These are phyloP conservation scores for Gopherus flavomarginatus DNA, from an alignment of 2,113 vertebrate genomes.

Conservation along the genomic window DNA sequence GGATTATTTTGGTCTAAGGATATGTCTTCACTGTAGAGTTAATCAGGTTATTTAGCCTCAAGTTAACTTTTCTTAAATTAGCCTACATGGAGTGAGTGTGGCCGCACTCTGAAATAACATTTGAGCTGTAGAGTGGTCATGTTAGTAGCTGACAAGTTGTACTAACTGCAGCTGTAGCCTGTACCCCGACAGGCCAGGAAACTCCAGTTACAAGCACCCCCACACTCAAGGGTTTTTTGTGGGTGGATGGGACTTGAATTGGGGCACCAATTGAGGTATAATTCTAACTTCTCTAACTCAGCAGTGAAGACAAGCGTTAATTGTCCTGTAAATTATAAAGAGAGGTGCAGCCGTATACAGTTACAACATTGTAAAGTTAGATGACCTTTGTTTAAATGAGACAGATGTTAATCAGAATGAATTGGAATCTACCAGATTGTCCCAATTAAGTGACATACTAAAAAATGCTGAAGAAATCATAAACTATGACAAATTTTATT, in stretches of 20 bases:
- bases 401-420: conserved; percentile 22
- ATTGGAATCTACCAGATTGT: background rate
- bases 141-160: rapidly evolving
- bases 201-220: background rate
- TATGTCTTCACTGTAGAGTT: background rate
- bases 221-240: background rate
- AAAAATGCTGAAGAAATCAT: background rate
- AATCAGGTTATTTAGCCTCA: background rate
- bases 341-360: background rate
- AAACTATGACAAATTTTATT: background rate
- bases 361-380: background rate
- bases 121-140: no score
- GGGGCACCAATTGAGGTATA: background rate
- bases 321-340: background rate
- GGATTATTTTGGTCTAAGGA: background rate
- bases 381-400: background rate
- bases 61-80: background rate
- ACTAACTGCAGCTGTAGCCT: rapidly evolving
- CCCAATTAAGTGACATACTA: background rate
- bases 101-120: no score
- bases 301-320: background rate
- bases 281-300: background rate
- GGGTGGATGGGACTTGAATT: background rate
- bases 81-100: background rate
- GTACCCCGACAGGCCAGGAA: background rate